phyloP scores from a whole-genome alignment of 2,888 invertebrate genomes.

The Melanotus villosus region DNA sequence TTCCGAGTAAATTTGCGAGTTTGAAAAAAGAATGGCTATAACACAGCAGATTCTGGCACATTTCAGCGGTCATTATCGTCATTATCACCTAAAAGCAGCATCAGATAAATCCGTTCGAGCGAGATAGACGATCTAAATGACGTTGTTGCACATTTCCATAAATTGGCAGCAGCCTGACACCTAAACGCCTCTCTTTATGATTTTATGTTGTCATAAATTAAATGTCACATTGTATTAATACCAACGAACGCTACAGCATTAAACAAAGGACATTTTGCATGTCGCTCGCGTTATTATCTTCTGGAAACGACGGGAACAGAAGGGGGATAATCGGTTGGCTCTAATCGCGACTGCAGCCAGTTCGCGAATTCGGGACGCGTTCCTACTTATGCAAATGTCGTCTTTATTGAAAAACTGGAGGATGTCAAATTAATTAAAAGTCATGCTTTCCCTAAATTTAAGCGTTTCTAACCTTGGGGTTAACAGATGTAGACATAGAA shows the following conservation, averaged over 20 bases:
- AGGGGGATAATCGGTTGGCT: slow-evolving; percentile 43
- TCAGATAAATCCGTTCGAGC: slow-evolving; percentile 25
- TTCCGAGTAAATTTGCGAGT: not conserved
- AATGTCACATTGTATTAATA: slow-evolving; percentile 62
- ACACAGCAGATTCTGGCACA: not conserved
- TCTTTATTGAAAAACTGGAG: slow-evolving; percentile 59
- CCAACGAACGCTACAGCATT: slow-evolving; percentile 56
- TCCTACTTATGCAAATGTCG: slow-evolving; percentile 56
- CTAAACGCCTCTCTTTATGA: slow-evolving; percentile 57
- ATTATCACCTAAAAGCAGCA: slow-evolving; percentile 27
- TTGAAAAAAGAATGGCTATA: not conserved
- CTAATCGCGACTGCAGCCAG: slow-evolving; percentile 45
- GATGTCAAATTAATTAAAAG: slow-evolving; percentile 63
- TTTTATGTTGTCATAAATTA: slow-evolving; percentile 60
- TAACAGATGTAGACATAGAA: slow-evolving; percentile 38
- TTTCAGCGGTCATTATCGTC: slow-evolving; percentile 15
- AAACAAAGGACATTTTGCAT: slow-evolving; percentile 61
- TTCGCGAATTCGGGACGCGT: slow-evolving; percentile 58
- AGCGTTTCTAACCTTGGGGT: slow-evolving; percentile 34
- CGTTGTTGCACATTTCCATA: slow-evolving; percentile 49
- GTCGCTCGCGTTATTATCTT: slow-evolving; percentile 55
- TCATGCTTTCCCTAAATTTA: slow-evolving; percentile 42
- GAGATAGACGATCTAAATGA: slow-evolving; percentile 27
- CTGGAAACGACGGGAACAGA: slow-evolving; percentile 39
- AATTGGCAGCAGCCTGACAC: slow-evolving; percentile 51